Base-by-base conservation (phyloP, 2,113 vertebrate genomes). In the Pitta sordida region DNA sequence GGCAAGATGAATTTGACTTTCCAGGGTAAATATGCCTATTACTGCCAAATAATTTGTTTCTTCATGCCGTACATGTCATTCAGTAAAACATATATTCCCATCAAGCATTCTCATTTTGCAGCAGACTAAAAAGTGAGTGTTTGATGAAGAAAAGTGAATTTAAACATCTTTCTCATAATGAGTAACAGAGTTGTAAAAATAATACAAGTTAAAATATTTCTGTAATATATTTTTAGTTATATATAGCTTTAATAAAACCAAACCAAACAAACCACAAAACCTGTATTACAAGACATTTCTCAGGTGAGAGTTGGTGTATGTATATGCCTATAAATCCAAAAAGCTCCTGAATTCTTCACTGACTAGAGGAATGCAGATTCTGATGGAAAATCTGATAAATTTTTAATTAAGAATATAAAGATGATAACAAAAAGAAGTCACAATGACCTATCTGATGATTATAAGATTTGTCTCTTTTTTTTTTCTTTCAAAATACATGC, bases 41-140 rank as follows among this genome's bases (percentile, higher is more conserved):
- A 86, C 60, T 95, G 81, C 67, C 77, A 93, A 95, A 89, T 92
- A 91, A 80, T 95, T 91, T n/a, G 30, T 91, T 87, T 74, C n/a
- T 24, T 73, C 9, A 6, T 48, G 18, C 18, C n/a, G 18, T 67
- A 67, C 39, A 13, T 65, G 36, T 84, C 49, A 70, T 69, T 86
- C 44, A 67, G n/a, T 60, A 93, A 85, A 84, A 51, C 39, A 49
- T 74, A 36, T 63, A 69, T 89, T 91, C 34, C 53, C 1, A 3
- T 36, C 52, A 88, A 79, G 26, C 7, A 46, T 65, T 69, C 21
- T 82, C 7, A 34, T 82, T 94, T 89, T 76, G 6, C 41, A 49
- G 32, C 46, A 87, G 70, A 69, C 44, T 78, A 83, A 93, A 83
- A 71, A 27, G 26, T 18, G 48, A 24, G 26, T 87, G 11, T 81